Evolutionary conservation across 1,140 invertebrate species (phyloP), one percentile per base, ranked within the genome.

Genomic region (Drosophila pseudoobscura): DNA sequence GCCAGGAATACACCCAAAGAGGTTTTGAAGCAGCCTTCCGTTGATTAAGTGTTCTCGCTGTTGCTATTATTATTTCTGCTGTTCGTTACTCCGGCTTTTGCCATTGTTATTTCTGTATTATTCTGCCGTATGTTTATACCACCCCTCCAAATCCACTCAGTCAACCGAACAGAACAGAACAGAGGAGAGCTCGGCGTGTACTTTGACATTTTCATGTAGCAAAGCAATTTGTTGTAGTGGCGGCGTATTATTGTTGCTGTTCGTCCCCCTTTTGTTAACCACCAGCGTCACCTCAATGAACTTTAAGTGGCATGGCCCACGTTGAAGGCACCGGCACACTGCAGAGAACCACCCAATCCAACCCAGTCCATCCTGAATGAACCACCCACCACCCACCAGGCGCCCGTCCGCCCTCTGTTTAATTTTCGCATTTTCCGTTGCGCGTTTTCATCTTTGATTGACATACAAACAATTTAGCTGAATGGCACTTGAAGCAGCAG

Each of bases 401-500:
- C 26, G 35, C 43, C 45, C 44, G 45, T 44, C 47, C 39, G 46
- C 20, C 43, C 52, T 54, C 60, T 88, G 75, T 88, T 88, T 88
- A 88, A 88, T 88, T 88, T 88, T 88, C 83, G 83, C 83, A 88
- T 88, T 88, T 88, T 88, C 83, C 75, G 75, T 80, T 80, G 83
- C 70, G 83, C 78, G 78, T 87, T 87, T 88, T 88, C 83, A 89
- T 89, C 83, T 88, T 88, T 88, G 83, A 88, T 88, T 87, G 85
- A 89, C 87, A 83, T 71, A 87, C 87, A 90, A 90, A 90, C 87
- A 90, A 90, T 90, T 90, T 90, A 90, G 77, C 73, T 90, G 78
- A 90, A 90, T 90, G 87, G 56, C 79, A 90, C 87, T 90, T 69
- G 66, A 87, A 75, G 69, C 78, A 74, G 78, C 82, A 72, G 68